Evolutionary conservation across 2,888 invertebrate genomes (phyloP), one percentile per base, ranked within the genome.

Genomic region (Troilus luridus): DNA sequence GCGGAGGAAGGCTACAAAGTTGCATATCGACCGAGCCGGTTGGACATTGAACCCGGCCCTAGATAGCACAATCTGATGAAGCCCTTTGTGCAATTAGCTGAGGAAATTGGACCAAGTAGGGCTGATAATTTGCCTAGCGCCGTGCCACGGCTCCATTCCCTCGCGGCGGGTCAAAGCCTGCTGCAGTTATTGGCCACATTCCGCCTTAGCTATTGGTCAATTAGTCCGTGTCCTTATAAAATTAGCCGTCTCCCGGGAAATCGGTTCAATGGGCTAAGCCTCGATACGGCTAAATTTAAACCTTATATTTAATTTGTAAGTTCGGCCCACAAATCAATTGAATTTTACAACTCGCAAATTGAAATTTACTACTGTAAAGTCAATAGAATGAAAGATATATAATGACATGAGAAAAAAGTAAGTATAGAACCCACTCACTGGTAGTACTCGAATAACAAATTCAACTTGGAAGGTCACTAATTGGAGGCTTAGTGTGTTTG

Each of bases 91-190:
- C 85, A 85, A 85, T 85, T 85, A 85, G 85, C 11, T n/a, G 1
- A 85, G 56, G 56, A 85, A 85, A 85, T 85, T 21, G 85, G 85
- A 56, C n/a, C 41, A 85, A 85, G 21, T 56, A 58, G 56, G 56
- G 56, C 12, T 24, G 88, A 62, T 67, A 88, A 88, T 59, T 88
- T 27, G 60, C 64, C 88, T 58, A 41, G 60, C 88, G 27, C 59
- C 12, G 24, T 1, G 19, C 8, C 10, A 1, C 9, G 21, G 64
- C n/a, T 17, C 88, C 41, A 41, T 5, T 41, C 41, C 41, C 41
- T 0, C 27, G 17, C 8, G 0, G 19, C 17, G 41, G 72, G 41
- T 77, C 72, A 77, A 77, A 77, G 24, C 67, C 24, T 14, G 5
- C 14, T 5, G 24, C 27, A 19, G 17, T 77, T 72, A 24, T 72